Conservation (phyloP, 2,888 invertebrate species). For the Pristionchus mayeri region DNA sequence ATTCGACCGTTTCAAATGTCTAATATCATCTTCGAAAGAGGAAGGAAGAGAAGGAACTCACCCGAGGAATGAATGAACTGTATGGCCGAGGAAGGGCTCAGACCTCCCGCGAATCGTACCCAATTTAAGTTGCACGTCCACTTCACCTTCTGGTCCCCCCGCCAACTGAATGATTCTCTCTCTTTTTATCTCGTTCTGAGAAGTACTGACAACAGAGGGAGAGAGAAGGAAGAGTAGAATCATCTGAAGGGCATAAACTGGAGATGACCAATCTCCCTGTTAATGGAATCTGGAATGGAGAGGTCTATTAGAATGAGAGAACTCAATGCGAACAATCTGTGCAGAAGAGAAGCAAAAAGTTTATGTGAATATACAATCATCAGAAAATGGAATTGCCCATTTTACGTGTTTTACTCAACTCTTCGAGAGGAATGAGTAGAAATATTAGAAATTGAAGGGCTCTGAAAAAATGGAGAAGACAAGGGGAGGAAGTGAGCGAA, state of each 20-base stretch:
- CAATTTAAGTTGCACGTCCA: constrained; percentile 66
- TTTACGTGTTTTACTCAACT: background rate
- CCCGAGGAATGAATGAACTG: constrained; percentile 72
- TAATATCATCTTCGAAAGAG: too few species aligned
- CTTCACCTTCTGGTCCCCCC: constrained; percentile 51
- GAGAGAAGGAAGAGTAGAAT: constrained; percentile 32
- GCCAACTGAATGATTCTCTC: constrained; percentile 25
- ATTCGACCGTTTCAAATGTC: too few species aligned
- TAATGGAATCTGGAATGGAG: background rate
- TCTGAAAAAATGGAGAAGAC: background rate
- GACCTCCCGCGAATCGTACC: constrained; percentile 70
- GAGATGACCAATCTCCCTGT: background rate
- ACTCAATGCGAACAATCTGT: background rate
- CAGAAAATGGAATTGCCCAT: background rate
- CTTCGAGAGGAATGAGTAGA: background rate
- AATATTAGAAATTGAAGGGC: constrained; percentile 43
- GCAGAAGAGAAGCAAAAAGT: background rate
- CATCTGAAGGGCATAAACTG: background rate
- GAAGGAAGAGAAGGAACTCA: constrained; percentile 4
- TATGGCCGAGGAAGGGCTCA: constrained; percentile 66
- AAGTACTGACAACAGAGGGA: constrained; percentile 23
- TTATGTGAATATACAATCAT: background rate
- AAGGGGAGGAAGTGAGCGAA: constrained; percentile 24
- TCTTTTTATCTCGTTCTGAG: background rate
- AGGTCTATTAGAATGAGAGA: background rate